A percentile compares a stretch with the other conserved stretches of the same genome.
These are phyloP conservation scores for Platorchestia sp. DNA, from an alignment of 1,140 invertebrate genomes.

Conservation along the genomic window DNA sequence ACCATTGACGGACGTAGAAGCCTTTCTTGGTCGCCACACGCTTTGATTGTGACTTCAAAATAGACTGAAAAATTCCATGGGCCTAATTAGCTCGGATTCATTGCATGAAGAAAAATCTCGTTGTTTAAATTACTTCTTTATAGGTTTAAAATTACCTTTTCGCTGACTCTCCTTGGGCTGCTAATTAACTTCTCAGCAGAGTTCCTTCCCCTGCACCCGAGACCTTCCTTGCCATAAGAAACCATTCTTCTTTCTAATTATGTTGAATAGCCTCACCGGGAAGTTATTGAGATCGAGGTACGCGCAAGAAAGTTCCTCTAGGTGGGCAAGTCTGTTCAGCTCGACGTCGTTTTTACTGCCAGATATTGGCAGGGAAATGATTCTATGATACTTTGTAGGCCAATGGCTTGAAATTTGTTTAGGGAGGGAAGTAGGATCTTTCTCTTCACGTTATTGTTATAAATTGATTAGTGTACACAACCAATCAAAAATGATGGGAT, in stretches of 20 bases:
- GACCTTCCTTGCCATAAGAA: not conserved
- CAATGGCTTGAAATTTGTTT: too few species aligned
- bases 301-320: not conserved
- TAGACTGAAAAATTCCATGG: not conserved
- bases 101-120: not conserved
- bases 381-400: too few species aligned
- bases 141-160: not conserved
- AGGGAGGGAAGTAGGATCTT: too few species aligned
- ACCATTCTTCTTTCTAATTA: not conserved
- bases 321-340: too few species aligned
- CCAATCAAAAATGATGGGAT: too few species aligned
- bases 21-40: not conserved
- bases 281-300: not conserved
- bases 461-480: too few species aligned
- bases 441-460: too few species aligned
- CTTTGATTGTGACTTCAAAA: not conserved
- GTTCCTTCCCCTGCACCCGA: not conserved
- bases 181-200: not conserved
- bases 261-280: not conserved
- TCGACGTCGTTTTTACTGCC: too few species aligned
- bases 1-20: not conserved
- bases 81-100: not conserved
- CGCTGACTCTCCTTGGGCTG: not conserved
- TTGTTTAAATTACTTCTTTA: not conserved
- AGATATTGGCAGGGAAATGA: too few species aligned